Base-by-base conservation (phyloP, 2,113 vertebrate genomes). In the Polyodon spathula region DNA sequence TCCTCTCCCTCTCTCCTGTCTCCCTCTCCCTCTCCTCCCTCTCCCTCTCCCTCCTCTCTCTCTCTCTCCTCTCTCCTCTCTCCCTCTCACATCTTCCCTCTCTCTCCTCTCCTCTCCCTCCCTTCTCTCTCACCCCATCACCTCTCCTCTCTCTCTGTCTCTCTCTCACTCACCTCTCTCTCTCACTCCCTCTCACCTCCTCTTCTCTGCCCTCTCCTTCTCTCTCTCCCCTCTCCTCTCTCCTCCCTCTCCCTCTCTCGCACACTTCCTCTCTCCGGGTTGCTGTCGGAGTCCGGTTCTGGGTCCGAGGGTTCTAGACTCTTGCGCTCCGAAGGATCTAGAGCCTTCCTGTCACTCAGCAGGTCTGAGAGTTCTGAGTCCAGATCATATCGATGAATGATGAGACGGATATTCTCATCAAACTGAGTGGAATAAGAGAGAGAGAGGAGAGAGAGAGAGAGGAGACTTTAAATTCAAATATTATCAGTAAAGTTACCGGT, bases 251-350 rank as follows among this genome's bases (percentile, higher is more conserved):
- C 58, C 39, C 42, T 46, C 17, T 90, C 86, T 6, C 81, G 72
- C 62, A 86, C 85, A 65, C 89, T 85, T 64, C 92, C 92, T 51
- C 92, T 85, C 58, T 97, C 95, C 73, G 93, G 93, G 67, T 97
- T 97, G 17, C 93, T 97, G 62, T 98, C 94, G 0, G 94, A 95
- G 76, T 97, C 94, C 0, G 93, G 92, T 66, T 97, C 94, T 4
- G 94, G 95, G 4, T 87, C 4, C 81, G 84, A 2, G 85, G 85
- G 63, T 87, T 87, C 27, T n/a, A 88, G 68, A 67, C 69, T 96
- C 73, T 52, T 88, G 74, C 75, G 93, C 79, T 63, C 87, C 0
- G 57, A 61, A 2, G 39, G n/a, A 0, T 83, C 79, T 1, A 89
- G 63, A 0, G 85, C 84, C 78, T 88, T 89, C 55, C 84, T 74